phyloP scores from a whole-genome alignment of 2,888 invertebrate genomes.

The Dicyrtomina minuta region DNA sequence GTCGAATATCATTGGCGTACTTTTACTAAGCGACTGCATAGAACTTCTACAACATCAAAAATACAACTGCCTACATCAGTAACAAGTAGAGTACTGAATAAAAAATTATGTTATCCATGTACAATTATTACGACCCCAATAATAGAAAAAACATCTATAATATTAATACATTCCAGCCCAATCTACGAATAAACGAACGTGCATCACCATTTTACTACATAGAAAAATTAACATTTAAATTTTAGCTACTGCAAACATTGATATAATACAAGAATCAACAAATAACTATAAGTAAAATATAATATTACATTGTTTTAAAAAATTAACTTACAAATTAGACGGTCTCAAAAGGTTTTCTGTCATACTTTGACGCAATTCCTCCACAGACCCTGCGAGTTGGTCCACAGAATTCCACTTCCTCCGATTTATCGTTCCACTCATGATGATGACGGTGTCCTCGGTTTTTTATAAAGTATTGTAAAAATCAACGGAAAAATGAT shows the following conservation, averaged over 20 bases:
- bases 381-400: conserved; percentile 7
- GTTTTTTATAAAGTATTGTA: neutral
- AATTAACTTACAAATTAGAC: conserved; percentile 21
- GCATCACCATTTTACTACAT: no score
- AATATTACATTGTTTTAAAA: no score
- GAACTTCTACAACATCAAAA: neutral
- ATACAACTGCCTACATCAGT: neutral
- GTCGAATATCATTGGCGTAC: neutral
- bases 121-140: no score
- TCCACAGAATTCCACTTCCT: conserved; percentile 31
- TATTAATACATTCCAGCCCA: no score
- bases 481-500: no score
- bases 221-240: no score
- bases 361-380: neutral
- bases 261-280: no score
- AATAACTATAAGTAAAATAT: no score
- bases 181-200: no score
- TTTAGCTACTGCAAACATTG: no score
- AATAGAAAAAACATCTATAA: no score
- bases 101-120: neutral
- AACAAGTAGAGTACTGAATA: neutral
- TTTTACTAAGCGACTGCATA: no score
- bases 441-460: neutral
- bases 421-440: conserved; percentile 10
- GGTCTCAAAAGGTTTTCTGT: neutral